Evolutionary conservation across 2,797 vertebrate genomes (phyloP).

Genomic region (Parambassis ranga): DNA sequence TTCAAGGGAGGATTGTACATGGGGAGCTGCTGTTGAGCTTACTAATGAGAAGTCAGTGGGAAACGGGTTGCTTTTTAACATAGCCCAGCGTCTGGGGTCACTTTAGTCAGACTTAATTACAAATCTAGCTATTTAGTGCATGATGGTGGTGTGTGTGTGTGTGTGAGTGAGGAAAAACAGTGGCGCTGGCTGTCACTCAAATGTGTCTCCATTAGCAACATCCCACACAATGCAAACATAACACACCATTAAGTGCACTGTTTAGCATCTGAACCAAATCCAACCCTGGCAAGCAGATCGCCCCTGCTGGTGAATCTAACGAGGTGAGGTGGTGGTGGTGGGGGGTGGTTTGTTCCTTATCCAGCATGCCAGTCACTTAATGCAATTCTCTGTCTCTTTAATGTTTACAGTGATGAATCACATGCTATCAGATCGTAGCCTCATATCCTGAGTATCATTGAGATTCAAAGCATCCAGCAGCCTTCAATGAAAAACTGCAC

Average conservation of each 20-base stretch:
- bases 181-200: slow-evolving; percentile 21
- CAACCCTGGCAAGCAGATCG: slow-evolving; percentile 47
- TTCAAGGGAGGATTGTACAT: slow-evolving; percentile 62
- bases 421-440: slow-evolving; percentile 46
- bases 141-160: neutral
- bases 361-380: slow-evolving; percentile 54
- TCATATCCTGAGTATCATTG: slow-evolving; percentile 36
- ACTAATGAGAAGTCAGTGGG: slow-evolving; percentile 74
- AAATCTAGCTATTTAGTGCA: slow-evolving; percentile 42
- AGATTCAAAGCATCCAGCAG: slow-evolving; percentile 50
- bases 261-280: slow-evolving; percentile 60
- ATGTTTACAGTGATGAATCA: slow-evolving; percentile 53
- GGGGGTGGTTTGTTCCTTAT: slow-evolving; percentile 36
- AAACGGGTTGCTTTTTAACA: slow-evolving; percentile 53
- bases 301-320: slow-evolving; percentile 41
- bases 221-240: slow-evolving; percentile 46
- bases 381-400: slow-evolving; percentile 41
- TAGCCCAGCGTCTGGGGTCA: slow-evolving; percentile 53
- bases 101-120: slow-evolving; percentile 68
- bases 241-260: slow-evolving; percentile 42
- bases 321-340: slow-evolving; percentile 30
- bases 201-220: slow-evolving; percentile 27
- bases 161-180: slow-evolving; percentile 22
- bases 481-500: slow-evolving; percentile 52
- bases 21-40: slow-evolving; percentile 59